These are phyloP conservation scores for Drosophila colorata DNA, from an alignment of 2,888 invertebrate genomes.

Conservation along the genomic window DNA sequence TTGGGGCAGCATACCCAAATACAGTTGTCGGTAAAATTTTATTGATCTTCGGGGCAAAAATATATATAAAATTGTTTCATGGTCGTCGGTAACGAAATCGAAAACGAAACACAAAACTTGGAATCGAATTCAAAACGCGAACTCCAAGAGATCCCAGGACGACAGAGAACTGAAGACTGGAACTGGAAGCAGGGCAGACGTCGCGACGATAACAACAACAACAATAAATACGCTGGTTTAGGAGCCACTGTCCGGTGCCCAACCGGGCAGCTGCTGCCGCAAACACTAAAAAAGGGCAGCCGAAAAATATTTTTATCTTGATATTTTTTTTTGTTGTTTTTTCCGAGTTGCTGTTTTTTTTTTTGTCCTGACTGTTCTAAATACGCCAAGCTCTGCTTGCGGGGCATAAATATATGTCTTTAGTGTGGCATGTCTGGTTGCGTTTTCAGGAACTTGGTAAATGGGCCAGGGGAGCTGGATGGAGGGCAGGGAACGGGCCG, in stretches of 20 bases:
- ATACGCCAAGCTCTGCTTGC: conserved; percentile 70
- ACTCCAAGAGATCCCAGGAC: conserved; percentile 33
- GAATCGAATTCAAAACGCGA: conserved; percentile 70
- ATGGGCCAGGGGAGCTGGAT: conserved; percentile 49
- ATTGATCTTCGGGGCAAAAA: conserved; percentile 76
- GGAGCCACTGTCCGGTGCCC: conserved; percentile 49
- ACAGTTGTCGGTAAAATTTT: conserved; percentile 79
- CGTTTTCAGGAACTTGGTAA: conserved; percentile 73
- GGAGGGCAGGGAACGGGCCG: conserved; percentile 21
- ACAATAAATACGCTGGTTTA: conserved; percentile 62
- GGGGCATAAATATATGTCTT: conserved; percentile 76
- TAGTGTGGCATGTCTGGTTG: conserved; percentile 78
- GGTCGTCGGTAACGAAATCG: conserved; percentile 65
- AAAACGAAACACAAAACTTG: conserved; percentile 57
- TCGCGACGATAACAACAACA: conserved; percentile 58
- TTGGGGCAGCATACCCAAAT: conserved; percentile 62
- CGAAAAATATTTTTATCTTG: conserved; percentile 79
- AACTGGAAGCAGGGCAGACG: conserved; percentile 42
- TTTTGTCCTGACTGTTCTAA: conserved; percentile 62
- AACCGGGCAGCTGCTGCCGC: conserved; percentile 43
- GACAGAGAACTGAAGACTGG: conserved; percentile 21
- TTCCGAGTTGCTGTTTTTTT: conserved; percentile 26
- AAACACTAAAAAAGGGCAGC: conserved; percentile 67
- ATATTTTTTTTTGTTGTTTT: conserved; percentile 60
- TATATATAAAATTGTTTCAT: conserved; percentile 77